Evolutionary conservation across 2,797 vertebrate species (phyloP), one percentile per base, ranked within the genome.

Genomic region (Pelodytes ibericus): DNA sequence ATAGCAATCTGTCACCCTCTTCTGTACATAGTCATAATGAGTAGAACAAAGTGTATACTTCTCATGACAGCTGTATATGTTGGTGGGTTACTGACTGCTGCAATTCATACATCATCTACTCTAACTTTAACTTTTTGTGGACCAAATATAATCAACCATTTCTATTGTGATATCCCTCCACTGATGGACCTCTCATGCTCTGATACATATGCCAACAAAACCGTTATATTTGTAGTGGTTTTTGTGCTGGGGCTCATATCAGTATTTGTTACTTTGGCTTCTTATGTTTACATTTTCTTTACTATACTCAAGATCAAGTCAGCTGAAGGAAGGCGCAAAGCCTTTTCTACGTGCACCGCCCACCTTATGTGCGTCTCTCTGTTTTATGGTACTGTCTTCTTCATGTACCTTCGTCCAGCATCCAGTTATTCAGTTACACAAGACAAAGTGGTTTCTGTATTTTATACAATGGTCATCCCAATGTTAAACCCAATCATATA

Each of bases 401-500:
- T 88, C 74, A 86, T 83, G 85, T 89, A 87, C 5, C 74, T 86
- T 62, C 75, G 80, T 33, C 87, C 88, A 41, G 81, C 81, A 20
- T 84, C 80, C 13, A 65, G 53, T 3, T 78, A 86, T n/a, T 85
- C 82, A 10, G 81, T 82, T 41, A 71, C 13, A 27, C 84, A 22
- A 13, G 86, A 84, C 10, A 87, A 88, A 51, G 49, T 75, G 2
- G 76, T 86, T 3, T 88, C 90, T 0, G 3, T 89, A 2, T 81
- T 89, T 57, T 90, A 88, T 0, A 82, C 84, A 0, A 2, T 79
- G 10, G 71, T 89, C 1, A 76, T 89, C 51, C 87, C 87, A 62
- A 89, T 83, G 88, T 13, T 90, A 16, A 90, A 91, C 6, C 86
- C 86, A 3, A 72, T 90, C 24, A 85, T 89, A 26, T 91, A 89